Evolutionary conservation across 2,113 vertebrate genomes (phyloP).

Genomic region (Oryzias woworae): DNA sequence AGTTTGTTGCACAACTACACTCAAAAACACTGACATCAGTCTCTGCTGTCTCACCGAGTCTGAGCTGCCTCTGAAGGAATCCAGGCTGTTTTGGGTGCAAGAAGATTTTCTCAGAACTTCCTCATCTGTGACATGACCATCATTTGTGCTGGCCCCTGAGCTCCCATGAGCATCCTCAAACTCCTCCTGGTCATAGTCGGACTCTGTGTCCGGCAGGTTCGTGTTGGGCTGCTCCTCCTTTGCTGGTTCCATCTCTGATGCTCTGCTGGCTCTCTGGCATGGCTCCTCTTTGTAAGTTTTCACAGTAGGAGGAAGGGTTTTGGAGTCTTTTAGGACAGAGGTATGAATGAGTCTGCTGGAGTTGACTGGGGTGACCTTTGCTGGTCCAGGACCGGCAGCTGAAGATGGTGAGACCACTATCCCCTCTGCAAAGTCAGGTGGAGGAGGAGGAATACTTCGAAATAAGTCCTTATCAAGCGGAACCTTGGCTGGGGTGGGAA

Average conservation of each 20-base stretch:
- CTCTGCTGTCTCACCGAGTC: conserved; percentile 82
- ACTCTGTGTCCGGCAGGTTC: conserved; percentile 79
- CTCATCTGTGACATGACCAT: conserved; percentile 81
- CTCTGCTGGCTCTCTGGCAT: conserved; percentile 9
- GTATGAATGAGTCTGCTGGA: conserved; percentile 30
- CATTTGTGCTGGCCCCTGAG: conserved; percentile 77
- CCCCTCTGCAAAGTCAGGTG: conserved; percentile 70
- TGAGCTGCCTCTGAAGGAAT: conserved; percentile 85
- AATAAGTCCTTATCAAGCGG: conserved; percentile 71
- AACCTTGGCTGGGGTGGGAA: conserved; percentile 58
- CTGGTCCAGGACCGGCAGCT: conserved; percentile 23
- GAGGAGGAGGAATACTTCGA: conserved; percentile 74
- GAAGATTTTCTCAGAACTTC: conserved; percentile 80
- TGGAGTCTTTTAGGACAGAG: conserved; percentile 20
- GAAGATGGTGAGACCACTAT: conserved; percentile 20
- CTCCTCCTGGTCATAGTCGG: conserved; percentile 89
- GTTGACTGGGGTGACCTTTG: conserved; percentile 21
- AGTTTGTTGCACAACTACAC: background rate
- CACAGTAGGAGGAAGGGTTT: conserved; percentile 15
- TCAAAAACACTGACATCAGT: background rate
- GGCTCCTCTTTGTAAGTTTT: conserved; percentile 53
- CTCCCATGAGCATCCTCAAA: conserved; percentile 81
- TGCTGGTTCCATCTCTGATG: background rate
- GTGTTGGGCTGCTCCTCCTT: conserved; percentile 68
- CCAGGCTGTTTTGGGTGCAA: conserved; percentile 83